Evolutionary conservation across 1,140 invertebrate species (phyloP).

Genomic region (Neuroterus valhalla): DNA sequence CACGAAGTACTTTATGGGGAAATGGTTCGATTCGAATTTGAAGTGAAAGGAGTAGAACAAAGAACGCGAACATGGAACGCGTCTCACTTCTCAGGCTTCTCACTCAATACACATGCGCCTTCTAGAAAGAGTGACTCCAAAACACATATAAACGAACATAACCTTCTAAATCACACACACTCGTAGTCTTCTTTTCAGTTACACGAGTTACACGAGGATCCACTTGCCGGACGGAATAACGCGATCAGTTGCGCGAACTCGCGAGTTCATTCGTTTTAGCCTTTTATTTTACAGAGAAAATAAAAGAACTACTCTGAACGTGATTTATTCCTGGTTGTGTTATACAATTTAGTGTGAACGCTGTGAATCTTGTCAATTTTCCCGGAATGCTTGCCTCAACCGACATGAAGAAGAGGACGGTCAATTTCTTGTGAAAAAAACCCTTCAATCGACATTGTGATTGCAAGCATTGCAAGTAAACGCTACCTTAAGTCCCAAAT

Average conservation of each 20-base stretch:
- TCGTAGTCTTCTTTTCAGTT: neutral
- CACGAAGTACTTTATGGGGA: too few relatives aligned
- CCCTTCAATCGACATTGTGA: slow-evolving; percentile 21
- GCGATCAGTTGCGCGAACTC: slow-evolving; percentile 17
- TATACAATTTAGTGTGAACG: neutral
- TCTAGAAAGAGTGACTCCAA: neutral
- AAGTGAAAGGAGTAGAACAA: too few relatives aligned
- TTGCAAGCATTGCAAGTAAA: slow-evolving; percentile 14
- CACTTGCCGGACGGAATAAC: slow-evolving; percentile 10
- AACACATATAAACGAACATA: neutral
- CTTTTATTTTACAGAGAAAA: slow-evolving; percentile 7
- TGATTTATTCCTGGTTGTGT: neutral
- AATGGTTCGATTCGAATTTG: too few relatives aligned
- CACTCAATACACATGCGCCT: neutral
- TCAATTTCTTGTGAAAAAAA: slow-evolving; percentile 17
- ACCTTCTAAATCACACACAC: neutral
- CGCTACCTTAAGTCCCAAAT: neutral
- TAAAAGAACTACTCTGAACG: neutral
- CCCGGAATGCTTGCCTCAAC: neutral
- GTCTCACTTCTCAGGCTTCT: neutral
- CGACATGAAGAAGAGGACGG: slow-evolving; percentile 18
- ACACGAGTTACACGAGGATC: slow-evolving; percentile 5
- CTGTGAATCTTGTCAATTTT: slow-evolving; percentile 11
- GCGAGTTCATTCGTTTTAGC: neutral
- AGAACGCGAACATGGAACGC: neutral